Base-by-base conservation (phyloP, 92 coral and sea anemone species). In the Palythoa heliodiscus region DNA sequence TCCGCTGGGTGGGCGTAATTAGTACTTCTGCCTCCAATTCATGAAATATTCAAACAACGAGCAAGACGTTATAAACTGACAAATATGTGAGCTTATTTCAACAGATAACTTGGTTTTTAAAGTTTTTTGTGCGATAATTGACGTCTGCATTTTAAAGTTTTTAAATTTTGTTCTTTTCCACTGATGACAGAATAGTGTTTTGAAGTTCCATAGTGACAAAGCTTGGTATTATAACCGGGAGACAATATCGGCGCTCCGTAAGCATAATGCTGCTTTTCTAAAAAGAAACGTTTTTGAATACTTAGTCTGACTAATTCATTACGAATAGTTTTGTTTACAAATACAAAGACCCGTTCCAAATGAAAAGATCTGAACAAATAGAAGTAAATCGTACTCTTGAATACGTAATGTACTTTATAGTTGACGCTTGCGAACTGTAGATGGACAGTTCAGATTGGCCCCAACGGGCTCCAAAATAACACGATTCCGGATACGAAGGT, bases 301-400 rank as follows among this genome's bases (percentile, higher is more conserved):
- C 84, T 52, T 80, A 54, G 29, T 19, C 37, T 73, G 58, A 24
- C 84, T 79, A 25, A 15, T 40, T 79, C 43, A 17, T 43, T 38
- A 64, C 22, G 74, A 53, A 48, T n/a, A 22, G 57, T 43, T 80
- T 80, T 80, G 84, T 80, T 79, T 80, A 9, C 52, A 0, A 7
- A 66, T 40, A 80, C 84, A 80, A 80, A 64, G 52, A 70, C 12
- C 24, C 29, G 84, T 80, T 80, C 84, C 84, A 80, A 66, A 64
- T 66, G 84, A 80, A 66, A 47, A 64, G 61, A 23, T 64, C 73
- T 12, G 63, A 67, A 80, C 84, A 80, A 80, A 80, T 19, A 39
- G 22, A 66, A 29, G 11, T 19, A 6, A 66, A 80, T 47, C 66
- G 74, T 80, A 80, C 84, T 80, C 58, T 63, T 79, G 84, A 80